Evolutionary conservation across 23 tunicate species (phyloP), one percentile per base, ranked within the genome.

Genomic region (Oikopleura albicans): DNA sequence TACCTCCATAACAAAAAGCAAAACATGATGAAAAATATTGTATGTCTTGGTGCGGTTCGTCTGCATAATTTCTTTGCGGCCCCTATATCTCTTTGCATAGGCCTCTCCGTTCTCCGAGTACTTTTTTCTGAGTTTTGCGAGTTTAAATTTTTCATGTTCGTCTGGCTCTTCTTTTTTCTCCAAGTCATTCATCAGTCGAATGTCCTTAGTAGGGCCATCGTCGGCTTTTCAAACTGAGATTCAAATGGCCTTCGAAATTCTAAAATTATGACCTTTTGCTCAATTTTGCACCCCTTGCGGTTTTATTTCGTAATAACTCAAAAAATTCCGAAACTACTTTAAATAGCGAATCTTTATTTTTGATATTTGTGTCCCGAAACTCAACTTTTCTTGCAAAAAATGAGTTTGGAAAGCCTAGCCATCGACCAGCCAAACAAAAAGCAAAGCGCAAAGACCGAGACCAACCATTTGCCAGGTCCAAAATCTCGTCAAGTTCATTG

Each of bases 391-490:
- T 8, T 49, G 59, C 16, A 49, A 49, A 49, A 49, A 49, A 49
- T 49, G 59, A 22, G 22, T 49, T 49, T 8, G 22, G 22, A 49
- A 49, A 22, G 59, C 22, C 22, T 49, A 8, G 16, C 22, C 22
- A 71, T 29, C 63, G 22, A 49, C 22, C 12, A 49, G 16, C 63
- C 63, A 49, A 49, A 49, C 63, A 49, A 49, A 49, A 22, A 49
- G 22, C 12, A 49, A 8, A 22, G 63, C 63, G 63, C 63, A 49
- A 49, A 49, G 16, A 49, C 79, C 79, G 31, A 71, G 79, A 31
- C 34, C 79, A 29, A 71, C 79, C 79, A 71, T 71, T 2, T 71
- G 79, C 79, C 79, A 71, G 2, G 79, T 71, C 79, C 79, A 71
- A 29, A 71, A 71, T 31, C 79, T 34, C 28, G 79, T 71, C 37